Conservation (phyloP, 2,113 vertebrate species). For the Vicugna pacos region DNA sequence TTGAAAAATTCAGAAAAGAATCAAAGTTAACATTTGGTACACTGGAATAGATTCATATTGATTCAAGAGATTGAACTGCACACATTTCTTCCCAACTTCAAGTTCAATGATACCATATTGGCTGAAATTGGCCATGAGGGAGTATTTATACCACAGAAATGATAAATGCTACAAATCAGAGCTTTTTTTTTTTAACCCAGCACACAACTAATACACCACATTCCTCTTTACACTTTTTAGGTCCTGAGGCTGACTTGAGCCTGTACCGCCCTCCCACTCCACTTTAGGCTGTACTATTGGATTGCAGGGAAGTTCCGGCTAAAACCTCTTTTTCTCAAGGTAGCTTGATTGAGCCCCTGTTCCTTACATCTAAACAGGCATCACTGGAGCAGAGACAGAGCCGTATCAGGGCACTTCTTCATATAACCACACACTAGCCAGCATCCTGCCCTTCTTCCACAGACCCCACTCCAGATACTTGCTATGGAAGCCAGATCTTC, state of each 20-base stretch:
- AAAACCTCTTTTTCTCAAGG: background rate
- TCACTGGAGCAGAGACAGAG: background rate
- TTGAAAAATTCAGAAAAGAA: background rate
- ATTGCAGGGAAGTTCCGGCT: constrained; percentile 4
- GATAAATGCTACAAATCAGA: background rate
- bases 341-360: background rate
- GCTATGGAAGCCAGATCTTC: background rate
- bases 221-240: background rate
- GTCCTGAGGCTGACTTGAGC: background rate
- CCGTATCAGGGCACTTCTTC: background rate
- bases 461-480: background rate
- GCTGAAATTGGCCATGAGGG: background rate
- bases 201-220: background rate
- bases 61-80: background rate
- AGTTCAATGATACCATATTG: background rate
- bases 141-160: background rate
- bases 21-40: background rate
- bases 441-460: background rate
- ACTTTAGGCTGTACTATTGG: background rate
- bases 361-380: background rate
- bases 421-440: background rate
- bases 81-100: background rate
- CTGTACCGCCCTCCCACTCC: background rate
- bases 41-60: background rate
- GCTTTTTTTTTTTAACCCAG: background rate